These are phyloP conservation scores for Taurulus bubalis DNA, from an alignment of 2,113 vertebrate genomes.

Conservation along the genomic window DNA sequence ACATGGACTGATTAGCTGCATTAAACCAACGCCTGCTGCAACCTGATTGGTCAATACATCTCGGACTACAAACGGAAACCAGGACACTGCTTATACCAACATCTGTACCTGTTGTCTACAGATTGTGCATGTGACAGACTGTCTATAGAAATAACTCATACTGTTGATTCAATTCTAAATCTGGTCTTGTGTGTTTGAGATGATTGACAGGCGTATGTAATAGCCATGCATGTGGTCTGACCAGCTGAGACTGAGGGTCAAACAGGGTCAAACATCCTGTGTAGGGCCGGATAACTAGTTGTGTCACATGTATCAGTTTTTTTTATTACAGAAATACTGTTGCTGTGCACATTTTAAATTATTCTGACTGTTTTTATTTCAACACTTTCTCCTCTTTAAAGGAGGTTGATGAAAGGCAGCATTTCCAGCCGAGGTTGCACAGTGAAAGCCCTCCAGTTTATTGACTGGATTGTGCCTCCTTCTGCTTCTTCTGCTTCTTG, in stretches of 20 bases:
- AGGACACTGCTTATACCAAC: no score
- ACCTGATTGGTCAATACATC: no score
- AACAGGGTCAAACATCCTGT: background rate
- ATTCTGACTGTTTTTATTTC: background rate
- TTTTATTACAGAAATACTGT: no score
- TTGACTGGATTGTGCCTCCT: background rate
- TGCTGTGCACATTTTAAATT: background rate
- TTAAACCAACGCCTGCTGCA: no score
- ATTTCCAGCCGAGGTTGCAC: background rate
- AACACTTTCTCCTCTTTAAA: background rate
- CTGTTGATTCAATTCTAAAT: slow-evolving; percentile 2
- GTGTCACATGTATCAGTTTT: no score
- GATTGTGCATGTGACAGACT: no score
- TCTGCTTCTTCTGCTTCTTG: no score
- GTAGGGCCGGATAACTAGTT: background rate
- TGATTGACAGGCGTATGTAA: background rate
- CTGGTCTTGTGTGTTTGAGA: background rate
- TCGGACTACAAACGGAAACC: no score
- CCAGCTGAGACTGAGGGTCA: background rate
- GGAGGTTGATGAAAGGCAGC: background rate
- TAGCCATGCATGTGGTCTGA: background rate
- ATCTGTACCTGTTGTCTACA: no score
- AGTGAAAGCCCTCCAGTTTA: background rate
- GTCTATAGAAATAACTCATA: no score
- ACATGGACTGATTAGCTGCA: no score